Percentiles rank a stretch among this genome's conserved stretches.
These are phyloP conservation scores for Idaea aversata DNA, from an alignment of 2,888 invertebrate genomes.

Conservation along the genomic window DNA sequence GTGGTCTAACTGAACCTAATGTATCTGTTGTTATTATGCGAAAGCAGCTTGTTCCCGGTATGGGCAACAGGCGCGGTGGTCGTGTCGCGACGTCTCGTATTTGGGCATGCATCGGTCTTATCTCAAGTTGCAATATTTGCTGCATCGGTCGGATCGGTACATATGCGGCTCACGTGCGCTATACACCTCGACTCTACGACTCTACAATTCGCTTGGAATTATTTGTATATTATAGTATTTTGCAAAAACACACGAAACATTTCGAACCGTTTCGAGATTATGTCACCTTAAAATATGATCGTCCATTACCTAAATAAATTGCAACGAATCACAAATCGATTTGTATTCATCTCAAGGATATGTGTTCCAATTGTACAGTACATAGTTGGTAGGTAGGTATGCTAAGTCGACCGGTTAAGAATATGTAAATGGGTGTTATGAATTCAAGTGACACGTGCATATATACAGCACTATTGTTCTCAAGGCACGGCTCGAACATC, in stretches of 20 bases:
- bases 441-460: conserved; percentile 49
- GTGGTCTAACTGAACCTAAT: conserved; percentile 5
- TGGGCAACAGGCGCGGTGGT: conserved; percentile 29
- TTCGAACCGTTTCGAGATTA: conserved; percentile 8
- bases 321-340: conserved; percentile 32
- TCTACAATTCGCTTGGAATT: neutral
- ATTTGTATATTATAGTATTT: neutral
- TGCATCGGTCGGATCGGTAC: conserved; percentile 20
- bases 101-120: conserved; percentile 39
- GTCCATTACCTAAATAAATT: conserved; percentile 46
- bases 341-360: conserved; percentile 52
- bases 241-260: neutral
- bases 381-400: neutral
- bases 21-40: neutral
- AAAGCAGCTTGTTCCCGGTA: conserved; percentile 20
- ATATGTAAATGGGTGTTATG: conserved; percentile 48
- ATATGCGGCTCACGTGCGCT: conserved; percentile 44
- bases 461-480: conserved; percentile 51
- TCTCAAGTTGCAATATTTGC: conserved; percentile 37
- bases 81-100: conserved; percentile 30
- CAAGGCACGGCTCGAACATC: conserved; percentile 38
- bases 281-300: conserved; percentile 26
- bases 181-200: neutral
- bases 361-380: conserved; percentile 14
- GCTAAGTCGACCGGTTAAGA: conserved; percentile 41